Percentiles rank a stretch among this genome's conserved stretches.
phyloP scores from a whole-genome alignment of 2,113 vertebrate genomes.

The Entelurus aequoreus region DNA sequence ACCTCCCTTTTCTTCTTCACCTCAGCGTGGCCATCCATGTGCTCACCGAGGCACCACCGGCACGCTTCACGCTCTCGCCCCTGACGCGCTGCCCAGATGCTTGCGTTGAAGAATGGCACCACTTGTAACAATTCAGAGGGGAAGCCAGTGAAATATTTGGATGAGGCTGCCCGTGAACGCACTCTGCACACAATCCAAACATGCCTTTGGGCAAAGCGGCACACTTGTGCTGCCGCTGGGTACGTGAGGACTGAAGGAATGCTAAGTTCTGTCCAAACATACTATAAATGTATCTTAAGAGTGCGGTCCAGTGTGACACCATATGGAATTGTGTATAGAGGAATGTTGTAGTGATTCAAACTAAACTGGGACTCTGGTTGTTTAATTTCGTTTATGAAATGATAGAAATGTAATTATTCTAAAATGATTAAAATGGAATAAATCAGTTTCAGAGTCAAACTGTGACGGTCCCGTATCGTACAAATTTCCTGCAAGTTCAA shows the following conservation, averaged over 20 bases:
- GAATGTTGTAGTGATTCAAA: slow-evolving; percentile 14
- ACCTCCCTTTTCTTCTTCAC: slow-evolving; percentile 59
- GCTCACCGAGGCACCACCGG: slow-evolving; percentile 47
- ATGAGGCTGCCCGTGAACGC: slow-evolving; percentile 34
- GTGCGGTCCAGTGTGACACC: slow-evolving; percentile 35
- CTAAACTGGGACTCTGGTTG: too few relatives aligned
- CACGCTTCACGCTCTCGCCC: slow-evolving; percentile 36
- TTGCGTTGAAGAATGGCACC: slow-evolving; percentile 51
- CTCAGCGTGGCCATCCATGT: slow-evolving; percentile 45
- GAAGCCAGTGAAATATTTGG: slow-evolving; percentile 60
- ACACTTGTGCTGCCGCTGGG: slow-evolving; percentile 35
- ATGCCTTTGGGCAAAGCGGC: slow-evolving; percentile 19
- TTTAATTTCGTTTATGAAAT: too few relatives aligned
- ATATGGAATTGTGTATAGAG: slow-evolving; percentile 42
- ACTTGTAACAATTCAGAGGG: slow-evolving; percentile 65
- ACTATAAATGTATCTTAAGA: slow-evolving; percentile 60
- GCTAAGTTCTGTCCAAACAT: slow-evolving; percentile 58
- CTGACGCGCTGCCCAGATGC: slow-evolving; percentile 38
- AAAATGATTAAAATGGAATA: too few relatives aligned
- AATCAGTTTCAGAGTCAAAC: too few relatives aligned
- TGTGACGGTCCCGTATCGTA: too few relatives aligned
- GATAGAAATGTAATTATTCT: too few relatives aligned
- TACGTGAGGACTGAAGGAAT: slow-evolving; percentile 59
- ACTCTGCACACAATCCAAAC: slow-evolving; percentile 17
- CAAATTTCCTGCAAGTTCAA: too few relatives aligned